phyloP scores from a whole-genome alignment of 2,113 vertebrate species.

The Cheirogaleus medius region DNA sequence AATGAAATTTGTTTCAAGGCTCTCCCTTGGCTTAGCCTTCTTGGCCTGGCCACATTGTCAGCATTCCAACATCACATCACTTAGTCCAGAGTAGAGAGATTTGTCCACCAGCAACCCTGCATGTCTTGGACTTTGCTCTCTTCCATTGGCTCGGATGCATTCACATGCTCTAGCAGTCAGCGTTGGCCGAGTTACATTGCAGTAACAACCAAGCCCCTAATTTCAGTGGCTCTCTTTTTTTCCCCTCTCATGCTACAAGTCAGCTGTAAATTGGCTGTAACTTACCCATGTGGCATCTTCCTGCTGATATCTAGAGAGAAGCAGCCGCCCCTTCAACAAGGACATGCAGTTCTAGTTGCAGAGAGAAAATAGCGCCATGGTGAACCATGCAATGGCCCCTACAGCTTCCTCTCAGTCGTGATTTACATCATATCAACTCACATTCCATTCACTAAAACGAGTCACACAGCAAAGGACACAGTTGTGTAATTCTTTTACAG shows the following conservation, averaged over 20 bases:
- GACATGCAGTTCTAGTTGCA: too few relatives aligned
- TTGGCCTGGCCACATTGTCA: neutral
- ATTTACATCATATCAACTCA: neutral
- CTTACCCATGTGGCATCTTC: neutral
- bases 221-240: neutral
- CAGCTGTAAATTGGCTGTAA: neutral
- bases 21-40: neutral
- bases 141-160: neutral
- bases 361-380: neutral
- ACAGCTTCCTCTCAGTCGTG: fast-evolving
- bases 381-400: neutral
- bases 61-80: neutral
- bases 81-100: neutral
- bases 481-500: too few relatives aligned
- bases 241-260: too few relatives aligned
- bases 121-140: neutral
- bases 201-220: neutral
- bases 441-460: neutral
- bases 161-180: neutral
- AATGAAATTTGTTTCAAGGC: neutral
- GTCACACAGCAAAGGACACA: neutral
- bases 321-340: neutral
- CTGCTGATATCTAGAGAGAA: neutral
- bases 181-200: neutral
- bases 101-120: fast-evolving